Evolutionary conservation across 2,113 vertebrate genomes (phyloP).

Genomic region (Cavia porcellus): DNA sequence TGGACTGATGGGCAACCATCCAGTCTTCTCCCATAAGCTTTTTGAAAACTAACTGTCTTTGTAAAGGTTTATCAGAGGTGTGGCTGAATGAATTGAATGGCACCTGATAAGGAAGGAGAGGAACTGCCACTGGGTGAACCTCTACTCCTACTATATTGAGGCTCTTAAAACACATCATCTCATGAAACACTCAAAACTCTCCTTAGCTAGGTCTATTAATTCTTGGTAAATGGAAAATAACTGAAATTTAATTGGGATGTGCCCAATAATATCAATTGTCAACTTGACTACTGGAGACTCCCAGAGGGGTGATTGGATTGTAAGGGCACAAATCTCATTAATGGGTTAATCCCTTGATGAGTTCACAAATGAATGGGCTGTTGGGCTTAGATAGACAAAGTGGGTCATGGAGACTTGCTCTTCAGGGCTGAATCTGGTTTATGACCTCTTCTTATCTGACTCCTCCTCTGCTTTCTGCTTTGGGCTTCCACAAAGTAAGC

Average conservation of each 20-base stretch:
- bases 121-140: neutral
- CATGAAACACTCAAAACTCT: neutral
- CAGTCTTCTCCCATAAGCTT: conserved; percentile 29
- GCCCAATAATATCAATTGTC: neutral
- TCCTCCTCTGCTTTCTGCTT: neutral
- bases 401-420: too few species aligned
- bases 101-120: neutral
- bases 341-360: neutral
- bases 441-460: neutral
- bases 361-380: neutral
- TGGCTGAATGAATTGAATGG: neutral
- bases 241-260: neutral
- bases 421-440: neutral
- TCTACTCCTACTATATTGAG: neutral
- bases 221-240: neutral
- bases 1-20: neutral
- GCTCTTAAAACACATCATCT: neutral
- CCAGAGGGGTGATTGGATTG: neutral
- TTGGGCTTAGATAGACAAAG: neutral
- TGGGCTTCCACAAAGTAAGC: neutral
- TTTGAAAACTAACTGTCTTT: neutral
- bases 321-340: neutral
- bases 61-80: neutral
- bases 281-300: neutral
- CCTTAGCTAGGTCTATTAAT: neutral